Percentiles rank a stretch among this genome's conserved stretches.
Evolutionary conservation across 2,113 vertebrate genomes (phyloP).

Genomic region (Ailurus styani): DNA sequence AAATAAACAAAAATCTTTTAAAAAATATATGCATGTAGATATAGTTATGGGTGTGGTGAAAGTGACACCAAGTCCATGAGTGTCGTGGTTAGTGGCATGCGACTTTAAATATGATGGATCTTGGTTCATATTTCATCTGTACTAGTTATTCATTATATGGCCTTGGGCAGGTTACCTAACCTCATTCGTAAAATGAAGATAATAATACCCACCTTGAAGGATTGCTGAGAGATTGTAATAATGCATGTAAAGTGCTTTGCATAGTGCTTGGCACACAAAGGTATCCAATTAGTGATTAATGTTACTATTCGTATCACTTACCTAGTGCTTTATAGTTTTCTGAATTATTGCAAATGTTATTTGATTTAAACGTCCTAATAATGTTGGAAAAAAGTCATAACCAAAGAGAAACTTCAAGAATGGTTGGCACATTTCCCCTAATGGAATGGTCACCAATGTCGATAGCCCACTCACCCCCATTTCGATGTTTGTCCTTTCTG

Average conservation of each 20-base stretch:
- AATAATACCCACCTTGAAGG: not conserved
- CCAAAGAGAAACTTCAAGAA: not conserved
- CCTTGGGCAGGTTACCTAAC: not conserved
- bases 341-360: constrained; percentile 26
- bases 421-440: not conserved
- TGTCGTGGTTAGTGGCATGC: not conserved
- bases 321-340: constrained; percentile 17
- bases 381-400: not conserved
- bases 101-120: constrained; percentile 25
- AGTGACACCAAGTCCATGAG: not conserved
- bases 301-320: not conserved
- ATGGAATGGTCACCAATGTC: not conserved
- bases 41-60: not conserved
- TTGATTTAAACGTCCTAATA: constrained; percentile 37
- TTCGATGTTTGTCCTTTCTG: not conserved
- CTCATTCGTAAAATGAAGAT: constrained; percentile 39
- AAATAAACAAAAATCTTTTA: too few species aligned
- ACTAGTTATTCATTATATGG: constrained; percentile 29
- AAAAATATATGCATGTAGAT: not conserved
- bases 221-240: constrained; percentile 11
- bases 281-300: not conserved
- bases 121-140: not conserved
- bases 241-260: not conserved
- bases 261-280: not conserved
- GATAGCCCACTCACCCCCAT: not conserved